Conservation (phyloP, 2,113 vertebrate species). For the Solenodon paradoxus region DNA sequence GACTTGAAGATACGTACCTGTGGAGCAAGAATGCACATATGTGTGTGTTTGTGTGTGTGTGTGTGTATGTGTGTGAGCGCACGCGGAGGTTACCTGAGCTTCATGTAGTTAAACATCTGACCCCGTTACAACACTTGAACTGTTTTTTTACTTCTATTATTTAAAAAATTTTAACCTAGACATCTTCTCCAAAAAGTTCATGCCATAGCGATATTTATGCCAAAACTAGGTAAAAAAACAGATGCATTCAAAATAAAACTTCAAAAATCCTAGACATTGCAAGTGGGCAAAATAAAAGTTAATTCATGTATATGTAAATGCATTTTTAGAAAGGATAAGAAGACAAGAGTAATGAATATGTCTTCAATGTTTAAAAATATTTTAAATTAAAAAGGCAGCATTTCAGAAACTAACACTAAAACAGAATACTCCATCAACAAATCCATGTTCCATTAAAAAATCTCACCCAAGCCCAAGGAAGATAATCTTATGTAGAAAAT, state of each 20-base stretch:
- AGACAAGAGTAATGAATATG: too few species aligned
- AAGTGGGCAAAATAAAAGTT: background rate
- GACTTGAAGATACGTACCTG: background rate
- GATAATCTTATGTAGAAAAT: background rate
- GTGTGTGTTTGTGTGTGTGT: too few species aligned
- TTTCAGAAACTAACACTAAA: background rate
- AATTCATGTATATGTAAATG: too few species aligned
- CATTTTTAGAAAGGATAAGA: too few species aligned
- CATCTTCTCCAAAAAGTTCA: background rate
- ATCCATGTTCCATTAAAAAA: background rate
- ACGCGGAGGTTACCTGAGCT: background rate
- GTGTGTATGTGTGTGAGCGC: too few species aligned
- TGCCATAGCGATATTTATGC: background rate
- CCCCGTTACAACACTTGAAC: background rate
- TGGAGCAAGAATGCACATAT: too few species aligned
- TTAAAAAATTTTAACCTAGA: background rate
- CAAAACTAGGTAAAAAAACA: background rate
- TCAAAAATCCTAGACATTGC: background rate
- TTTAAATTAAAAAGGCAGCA: background rate
- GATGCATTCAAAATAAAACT: background rate
- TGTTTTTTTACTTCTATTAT: background rate
- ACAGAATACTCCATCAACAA: background rate
- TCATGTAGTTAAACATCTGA: background rate
- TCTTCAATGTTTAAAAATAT: background rate
- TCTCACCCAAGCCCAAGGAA: background rate